phyloP scores from a whole-genome alignment of 35 echinoderm and acorn worm genomes.

The Ophioderma brevispina region DNA sequence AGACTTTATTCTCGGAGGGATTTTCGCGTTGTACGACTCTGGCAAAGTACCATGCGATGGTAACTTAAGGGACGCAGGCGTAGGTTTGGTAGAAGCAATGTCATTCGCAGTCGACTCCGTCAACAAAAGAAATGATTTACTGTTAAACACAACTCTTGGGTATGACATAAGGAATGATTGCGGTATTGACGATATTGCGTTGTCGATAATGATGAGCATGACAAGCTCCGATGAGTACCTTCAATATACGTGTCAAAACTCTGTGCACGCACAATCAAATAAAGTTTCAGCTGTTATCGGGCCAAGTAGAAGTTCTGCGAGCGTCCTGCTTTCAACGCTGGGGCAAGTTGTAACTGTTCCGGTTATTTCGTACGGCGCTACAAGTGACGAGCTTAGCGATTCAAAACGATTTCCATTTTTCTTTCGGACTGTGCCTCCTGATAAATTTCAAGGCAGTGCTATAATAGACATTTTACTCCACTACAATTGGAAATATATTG shows the following conservation, averaged over 20 bases:
- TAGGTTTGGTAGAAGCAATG: conserved; percentile 23
- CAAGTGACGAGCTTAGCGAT: conserved; percentile 39
- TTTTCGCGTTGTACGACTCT: conserved; percentile 2
- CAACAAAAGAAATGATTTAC: conserved; percentile 16
- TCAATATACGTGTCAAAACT: not conserved
- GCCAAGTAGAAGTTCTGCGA: not conserved
- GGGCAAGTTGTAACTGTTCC: conserved; percentile 8
- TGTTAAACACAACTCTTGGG: conserved; percentile 32
- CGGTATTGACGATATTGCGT: not conserved
- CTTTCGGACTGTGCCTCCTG: conserved; percentile 41
- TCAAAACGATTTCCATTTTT: conserved; percentile 40
- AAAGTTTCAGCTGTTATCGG: conserved; percentile 5
- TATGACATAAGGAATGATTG: conserved; percentile 45
- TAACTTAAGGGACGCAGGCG: not conserved
- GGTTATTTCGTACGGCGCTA: conserved; percentile 7
- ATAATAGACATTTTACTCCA: conserved; percentile 40
- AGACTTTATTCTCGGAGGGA: conserved; percentile 20
- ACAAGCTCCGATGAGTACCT: not conserved
- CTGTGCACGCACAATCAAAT: not conserved
- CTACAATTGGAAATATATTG: conserved; percentile 45
- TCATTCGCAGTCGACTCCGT: conserved; percentile 28
- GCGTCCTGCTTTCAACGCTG: not conserved
- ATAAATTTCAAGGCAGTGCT: conserved; percentile 23
- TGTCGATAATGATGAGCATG: conserved; percentile 1
- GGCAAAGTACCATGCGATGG: not conserved